Conservation (phyloP, 2,888 invertebrate species). For the Sepiola atlantica region DNA sequence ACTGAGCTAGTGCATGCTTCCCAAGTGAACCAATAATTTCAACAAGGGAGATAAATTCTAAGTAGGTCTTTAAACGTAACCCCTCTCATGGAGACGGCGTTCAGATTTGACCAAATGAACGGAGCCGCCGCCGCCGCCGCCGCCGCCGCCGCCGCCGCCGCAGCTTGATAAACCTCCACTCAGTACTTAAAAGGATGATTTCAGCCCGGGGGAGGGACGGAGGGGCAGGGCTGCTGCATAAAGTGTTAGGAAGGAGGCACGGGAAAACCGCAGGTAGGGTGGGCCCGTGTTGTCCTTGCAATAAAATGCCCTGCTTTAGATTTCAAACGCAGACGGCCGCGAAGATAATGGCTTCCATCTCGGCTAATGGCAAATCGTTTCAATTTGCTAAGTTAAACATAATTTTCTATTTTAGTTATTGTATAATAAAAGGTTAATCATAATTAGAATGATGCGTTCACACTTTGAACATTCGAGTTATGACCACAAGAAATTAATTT, state of each 20-base stretch:
- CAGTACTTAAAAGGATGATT: not conserved
- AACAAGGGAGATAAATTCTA: not conserved
- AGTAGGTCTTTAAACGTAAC: not conserved
- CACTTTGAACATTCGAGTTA: not conserved
- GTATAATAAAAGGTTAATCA: not conserved
- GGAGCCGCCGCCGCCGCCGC: not conserved
- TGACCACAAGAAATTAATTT: not conserved
- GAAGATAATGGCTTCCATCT: not conserved
- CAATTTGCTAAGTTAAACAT: not conserved
- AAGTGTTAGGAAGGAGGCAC: not conserved
- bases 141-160: not conserved
- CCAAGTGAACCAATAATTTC: not conserved
- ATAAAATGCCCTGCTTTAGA: not conserved
- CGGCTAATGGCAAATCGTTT: not conserved
- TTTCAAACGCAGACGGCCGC: not conserved
- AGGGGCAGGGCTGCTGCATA: not conserved
- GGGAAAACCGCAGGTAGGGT: not conserved
- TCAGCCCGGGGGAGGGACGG: not conserved
- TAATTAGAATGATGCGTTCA: not conserved
- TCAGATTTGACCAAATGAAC: not conserved
- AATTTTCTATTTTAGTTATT: not conserved
- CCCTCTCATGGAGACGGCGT: not conserved
- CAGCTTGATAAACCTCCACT: not conserved
- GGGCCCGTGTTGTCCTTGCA: not conserved
- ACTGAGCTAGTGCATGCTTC: not conserved